Conservation (phyloP, 2,888 invertebrate genomes). For the Amphimallon solstitiale region DNA sequence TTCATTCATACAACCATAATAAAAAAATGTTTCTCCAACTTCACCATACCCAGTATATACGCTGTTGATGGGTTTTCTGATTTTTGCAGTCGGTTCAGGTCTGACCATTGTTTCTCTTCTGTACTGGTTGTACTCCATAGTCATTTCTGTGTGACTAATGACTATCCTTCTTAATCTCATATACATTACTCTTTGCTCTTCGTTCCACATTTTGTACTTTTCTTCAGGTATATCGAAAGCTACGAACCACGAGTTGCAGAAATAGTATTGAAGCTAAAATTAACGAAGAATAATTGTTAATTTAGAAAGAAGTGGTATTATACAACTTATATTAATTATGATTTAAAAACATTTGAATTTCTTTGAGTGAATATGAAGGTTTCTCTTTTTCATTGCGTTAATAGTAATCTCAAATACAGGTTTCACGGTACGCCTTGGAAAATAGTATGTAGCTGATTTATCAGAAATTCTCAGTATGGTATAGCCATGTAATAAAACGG, state of each 20-base stretch:
- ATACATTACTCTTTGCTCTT: constrained; percentile 57
- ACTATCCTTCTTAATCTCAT: constrained; percentile 57
- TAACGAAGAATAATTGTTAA: background rate
- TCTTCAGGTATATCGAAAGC: constrained; percentile 51
- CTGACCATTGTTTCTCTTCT: constrained; percentile 52
- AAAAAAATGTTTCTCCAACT: constrained; percentile 55
- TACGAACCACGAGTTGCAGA: constrained; percentile 56
- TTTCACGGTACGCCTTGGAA: no score
- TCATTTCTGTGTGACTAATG: constrained; percentile 57
- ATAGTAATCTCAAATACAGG: no score
- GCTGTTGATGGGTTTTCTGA: constrained; percentile 54
- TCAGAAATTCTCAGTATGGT: no score
- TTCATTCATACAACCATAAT: constrained; percentile 59
- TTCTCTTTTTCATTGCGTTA: no score
- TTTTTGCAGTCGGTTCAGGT: constrained; percentile 42
- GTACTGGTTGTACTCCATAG: constrained; percentile 55
- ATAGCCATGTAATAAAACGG: no score
- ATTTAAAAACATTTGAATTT: no score
- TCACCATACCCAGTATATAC: constrained; percentile 59
- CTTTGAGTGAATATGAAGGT: no score
- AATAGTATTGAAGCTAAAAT: constrained; percentile 44
- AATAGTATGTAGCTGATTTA: no score
- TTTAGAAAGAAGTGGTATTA: no score
- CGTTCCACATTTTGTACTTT: constrained; percentile 50
- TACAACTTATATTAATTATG: no score